A percentile compares a stretch with the other conserved stretches of the same genome.
Conservation (phyloP, 2,113 vertebrate genomes). For the Aegithalos caudatus region DNA sequence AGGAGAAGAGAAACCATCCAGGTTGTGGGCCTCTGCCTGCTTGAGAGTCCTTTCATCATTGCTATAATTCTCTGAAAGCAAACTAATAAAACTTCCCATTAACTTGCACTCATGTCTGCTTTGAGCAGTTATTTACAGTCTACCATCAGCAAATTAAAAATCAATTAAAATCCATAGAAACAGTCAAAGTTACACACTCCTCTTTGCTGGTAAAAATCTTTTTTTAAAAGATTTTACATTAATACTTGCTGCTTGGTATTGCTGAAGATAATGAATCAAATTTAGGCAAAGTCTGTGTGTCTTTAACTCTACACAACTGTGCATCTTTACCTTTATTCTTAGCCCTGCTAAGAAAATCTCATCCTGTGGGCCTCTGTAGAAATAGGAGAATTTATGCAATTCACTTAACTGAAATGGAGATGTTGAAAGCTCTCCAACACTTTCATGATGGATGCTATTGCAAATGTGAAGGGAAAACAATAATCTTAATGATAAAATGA, state of each 20-base stretch:
- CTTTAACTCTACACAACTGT: neutral
- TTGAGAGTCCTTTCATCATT: conserved; percentile 19
- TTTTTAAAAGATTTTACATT: conserved; percentile 69
- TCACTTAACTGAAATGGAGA: conserved; percentile 24
- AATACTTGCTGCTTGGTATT: conserved; percentile 57
- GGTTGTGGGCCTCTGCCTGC: neutral
- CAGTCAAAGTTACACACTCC: conserved; percentile 50
- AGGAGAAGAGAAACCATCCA: conserved; percentile 42
- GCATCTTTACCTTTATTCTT: neutral
- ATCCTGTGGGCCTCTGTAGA: neutral
- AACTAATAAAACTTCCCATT: conserved; percentile 64
- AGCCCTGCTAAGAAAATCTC: neutral
- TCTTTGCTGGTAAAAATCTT: conserved; percentile 60
- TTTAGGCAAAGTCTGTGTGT: neutral
- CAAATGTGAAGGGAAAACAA: conserved; percentile 26
- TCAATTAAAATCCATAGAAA: conserved; percentile 73
- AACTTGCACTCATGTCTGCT: conserved; percentile 55
- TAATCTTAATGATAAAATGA: conserved; percentile 33
- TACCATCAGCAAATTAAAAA: conserved; percentile 72
- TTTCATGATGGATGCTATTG: conserved; percentile 21
- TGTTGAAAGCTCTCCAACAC: conserved; percentile 19
- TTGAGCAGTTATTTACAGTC: conserved; percentile 67
- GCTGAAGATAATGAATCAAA: conserved; percentile 58
- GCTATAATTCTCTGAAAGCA: conserved; percentile 65
- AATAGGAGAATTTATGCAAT: conserved; percentile 25